phyloP scores from a whole-genome alignment of 2,888 invertebrate species.

The Hoplodrina ambigua region DNA sequence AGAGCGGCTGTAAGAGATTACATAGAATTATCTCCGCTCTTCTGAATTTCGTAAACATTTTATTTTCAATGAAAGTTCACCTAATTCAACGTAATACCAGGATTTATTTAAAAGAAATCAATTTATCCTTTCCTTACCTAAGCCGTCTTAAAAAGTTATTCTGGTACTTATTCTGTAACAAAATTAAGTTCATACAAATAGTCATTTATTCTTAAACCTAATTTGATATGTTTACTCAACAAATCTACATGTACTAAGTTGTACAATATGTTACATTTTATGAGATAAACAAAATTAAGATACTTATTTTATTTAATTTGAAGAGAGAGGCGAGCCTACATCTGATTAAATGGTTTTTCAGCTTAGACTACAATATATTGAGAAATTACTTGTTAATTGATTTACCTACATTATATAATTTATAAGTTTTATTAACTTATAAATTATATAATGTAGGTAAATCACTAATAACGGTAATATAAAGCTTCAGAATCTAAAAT shows the following conservation, averaged over 20 bases:
- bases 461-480: not conserved
- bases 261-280: not conserved
- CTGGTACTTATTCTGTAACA: not conserved
- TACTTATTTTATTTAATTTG: constrained; percentile 34
- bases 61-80: constrained; percentile 20
- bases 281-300: constrained; percentile 17
- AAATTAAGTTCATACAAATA: constrained; percentile 6
- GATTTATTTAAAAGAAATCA: constrained; percentile 26
- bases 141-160: constrained; percentile 35
- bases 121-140: constrained; percentile 6
- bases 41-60: constrained; percentile 13
- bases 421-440: too few relatives aligned
- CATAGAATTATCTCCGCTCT: constrained; percentile 16
- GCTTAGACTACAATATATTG: not conserved
- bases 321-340: not conserved
- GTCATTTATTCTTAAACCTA: constrained; percentile 19
- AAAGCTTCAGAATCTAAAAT: not conserved
- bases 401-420: not conserved
- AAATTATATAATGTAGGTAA: not conserved
- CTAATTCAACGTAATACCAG: constrained; percentile 7
- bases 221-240: constrained; percentile 15
- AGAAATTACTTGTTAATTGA: not conserved
- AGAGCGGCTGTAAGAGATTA: constrained; percentile 9
- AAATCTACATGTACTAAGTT: not conserved
- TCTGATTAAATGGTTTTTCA: constrained; percentile 18